phyloP scores from a whole-genome alignment of 1,140 invertebrate genomes.

The Eumeta japonica region DNA sequence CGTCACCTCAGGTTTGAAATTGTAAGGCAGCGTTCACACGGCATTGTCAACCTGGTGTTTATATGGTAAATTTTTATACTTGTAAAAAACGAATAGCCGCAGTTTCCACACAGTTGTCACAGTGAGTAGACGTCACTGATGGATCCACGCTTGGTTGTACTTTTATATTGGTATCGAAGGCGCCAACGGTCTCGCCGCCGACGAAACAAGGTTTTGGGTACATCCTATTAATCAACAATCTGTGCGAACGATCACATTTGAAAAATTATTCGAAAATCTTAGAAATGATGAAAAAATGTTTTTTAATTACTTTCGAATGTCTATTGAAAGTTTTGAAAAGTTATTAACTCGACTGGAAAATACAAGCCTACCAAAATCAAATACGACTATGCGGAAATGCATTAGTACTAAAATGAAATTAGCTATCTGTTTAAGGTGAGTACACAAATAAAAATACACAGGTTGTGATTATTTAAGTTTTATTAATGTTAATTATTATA shows the following conservation, averaged over 20 bases:
- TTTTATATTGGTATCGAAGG: constrained; percentile 21
- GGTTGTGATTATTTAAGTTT: constrained; percentile 12
- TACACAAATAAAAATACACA: constrained; percentile 15
- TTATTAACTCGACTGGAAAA: too few species aligned
- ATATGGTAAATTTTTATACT: not conserved
- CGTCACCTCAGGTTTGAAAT: too few species aligned
- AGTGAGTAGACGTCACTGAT: constrained; percentile 10
- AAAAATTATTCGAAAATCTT: constrained; percentile 12
- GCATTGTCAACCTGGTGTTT: not conserved
- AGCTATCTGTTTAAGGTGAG: constrained; percentile 15
- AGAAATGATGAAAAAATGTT: constrained; percentile 13
- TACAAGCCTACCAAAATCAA: too few species aligned
- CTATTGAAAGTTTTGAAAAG: constrained; percentile 2
- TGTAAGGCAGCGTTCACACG: too few species aligned
- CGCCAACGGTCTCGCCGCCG: constrained; percentile 15
- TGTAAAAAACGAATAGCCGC: constrained; percentile 3
- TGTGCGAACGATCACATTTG: constrained; percentile 8
- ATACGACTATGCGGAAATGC: too few species aligned
- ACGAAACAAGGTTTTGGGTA: constrained; percentile 20
- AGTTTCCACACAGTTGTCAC: constrained; percentile 5
- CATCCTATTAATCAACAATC: constrained; percentile 22
- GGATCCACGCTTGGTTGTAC: constrained; percentile 20
- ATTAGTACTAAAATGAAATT: too few species aligned
- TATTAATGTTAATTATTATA: constrained; percentile 12
- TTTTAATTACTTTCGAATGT: constrained; percentile 1